Base-by-base conservation (phyloP, 2,797 vertebrate species). In the Syngnathus acus region DNA sequence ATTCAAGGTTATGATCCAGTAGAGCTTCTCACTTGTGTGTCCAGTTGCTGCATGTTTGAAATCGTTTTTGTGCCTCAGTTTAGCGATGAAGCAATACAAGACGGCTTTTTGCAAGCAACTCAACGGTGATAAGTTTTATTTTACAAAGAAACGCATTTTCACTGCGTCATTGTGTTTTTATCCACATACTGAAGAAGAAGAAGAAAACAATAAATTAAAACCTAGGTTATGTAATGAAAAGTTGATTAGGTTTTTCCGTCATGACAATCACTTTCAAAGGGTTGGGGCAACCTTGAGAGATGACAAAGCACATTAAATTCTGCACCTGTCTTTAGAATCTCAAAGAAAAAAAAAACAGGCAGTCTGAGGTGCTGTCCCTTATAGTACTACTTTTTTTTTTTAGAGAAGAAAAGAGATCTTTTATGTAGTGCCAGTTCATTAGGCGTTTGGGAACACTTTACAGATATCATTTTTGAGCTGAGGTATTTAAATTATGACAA, bases 1-100 rank as follows among this genome's bases (percentile, higher is more conserved):
- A 66, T 47, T 50, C 48, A 50, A 77, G 82, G 85, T 85, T 71
- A 37, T 16, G 73, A 84, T 68, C 77, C 51, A 32, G 32, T 23
- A 14, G 23, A 26, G 23, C 23, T 26, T 55, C 53, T 26, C 4
- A 32, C 6, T 37, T 58, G 32, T 16, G 32, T 51, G 48, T 51
- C 19, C 7, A 8, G 48, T 51, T 51, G 48, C 48, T 51, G 48
- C 17, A 51, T 51, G 48, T 51, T 51, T 51, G 48, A 19, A 51
- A 19, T 47, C 4, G 32, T 26, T 1, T 13, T 11, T 26, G 53
- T 9, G 14, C 53, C 21, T 26, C 10, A 26, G 17, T 13, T 13
- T 47, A 14, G 13, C 17, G 45, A 47, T 47, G 16, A 47, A 47
- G 45, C 45, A n/a, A 7, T 3, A n/a, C 48, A 51, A 51, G 13